Evolutionary conservation across 2,113 vertebrate genomes (phyloP).

Genomic region (Camelus dromedarius): DNA sequence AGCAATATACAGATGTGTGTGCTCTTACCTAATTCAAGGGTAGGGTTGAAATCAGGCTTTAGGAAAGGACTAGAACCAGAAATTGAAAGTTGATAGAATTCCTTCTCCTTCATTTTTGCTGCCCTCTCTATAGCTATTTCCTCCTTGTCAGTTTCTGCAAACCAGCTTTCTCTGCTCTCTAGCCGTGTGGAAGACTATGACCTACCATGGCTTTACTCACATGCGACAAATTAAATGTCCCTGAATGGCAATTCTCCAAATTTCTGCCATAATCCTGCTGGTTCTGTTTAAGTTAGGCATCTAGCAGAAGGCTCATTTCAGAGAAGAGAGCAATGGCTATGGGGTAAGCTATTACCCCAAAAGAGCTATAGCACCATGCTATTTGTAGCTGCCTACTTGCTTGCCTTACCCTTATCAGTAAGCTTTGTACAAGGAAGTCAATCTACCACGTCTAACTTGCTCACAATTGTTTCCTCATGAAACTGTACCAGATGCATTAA

Average conservation of each 20-base stretch:
- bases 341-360: neutral
- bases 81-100: neutral
- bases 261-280: neutral
- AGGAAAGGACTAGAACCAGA: neutral
- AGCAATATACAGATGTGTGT: neutral
- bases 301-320: neutral
- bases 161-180: neutral
- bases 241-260: neutral
- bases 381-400: neutral
- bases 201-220: neutral
- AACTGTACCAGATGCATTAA: slow-evolving; percentile 23
- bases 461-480: neutral
- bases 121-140: neutral
- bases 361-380: neutral
- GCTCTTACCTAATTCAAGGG: neutral
- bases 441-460: neutral
- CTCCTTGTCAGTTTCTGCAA: neutral
- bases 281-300: neutral
- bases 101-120: neutral
- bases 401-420: neutral
- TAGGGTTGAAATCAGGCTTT: neutral
- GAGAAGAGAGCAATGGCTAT: slow-evolving; percentile 4
- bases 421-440: slow-evolving; percentile 24
- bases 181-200: neutral
- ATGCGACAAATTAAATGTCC: neutral